Evolutionary conservation across 1,140 invertebrate genomes (phyloP), one percentile per base, ranked within the genome.

Genomic region (Parasteatoda tepidariorum): DNA sequence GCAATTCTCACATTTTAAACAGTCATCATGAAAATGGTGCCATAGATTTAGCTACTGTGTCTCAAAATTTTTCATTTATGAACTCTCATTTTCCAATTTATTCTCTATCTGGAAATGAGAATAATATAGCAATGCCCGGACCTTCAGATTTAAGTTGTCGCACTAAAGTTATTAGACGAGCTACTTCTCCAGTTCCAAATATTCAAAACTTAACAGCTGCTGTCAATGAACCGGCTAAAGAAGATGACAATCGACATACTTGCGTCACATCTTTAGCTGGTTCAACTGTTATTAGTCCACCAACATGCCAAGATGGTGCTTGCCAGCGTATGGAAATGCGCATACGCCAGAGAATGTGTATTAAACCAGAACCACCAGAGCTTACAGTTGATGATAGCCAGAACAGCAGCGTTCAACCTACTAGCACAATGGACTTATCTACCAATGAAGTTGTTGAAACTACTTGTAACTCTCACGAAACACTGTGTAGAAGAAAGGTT

Each of bases 41-140:
- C 41, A 79, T 85, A 13, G 84, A 85, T 62, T 70, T 85, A 34
- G 76, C 59, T 28, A 54, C 70, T 18, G 78, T 85, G 15, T 85
- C 84, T 31, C 84, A 85, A 54, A 85, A 85, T 34, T 85, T 85
- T 62, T 67, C 76, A 18, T 75, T 75, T 33, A 28, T 66, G 24
- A n/a, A 34, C n/a, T 34, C 67, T 66, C 64, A 57, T 62, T 78
- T 59, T 30, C 64, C 83, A 54, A 15, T 66, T n/a, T 82, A 28
- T 33, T 26, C 57, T 41, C 18, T 54, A 11, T 48, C 73, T 30
- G 3, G 24, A 11, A n/a, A 33, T 24, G 55, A 68, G n/a, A 64
- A 26, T 26, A 68, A 33, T n/a, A 59, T 15, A 3, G 62, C 13
- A 26, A 41, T 67, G 41, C 62, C 71, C 54, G 82, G 70, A n/a